A percentile compares a stretch with the other conserved stretches of the same genome.
Conservation (phyloP, 2,888 invertebrate species). For the Megaustenia siamemsis region DNA sequence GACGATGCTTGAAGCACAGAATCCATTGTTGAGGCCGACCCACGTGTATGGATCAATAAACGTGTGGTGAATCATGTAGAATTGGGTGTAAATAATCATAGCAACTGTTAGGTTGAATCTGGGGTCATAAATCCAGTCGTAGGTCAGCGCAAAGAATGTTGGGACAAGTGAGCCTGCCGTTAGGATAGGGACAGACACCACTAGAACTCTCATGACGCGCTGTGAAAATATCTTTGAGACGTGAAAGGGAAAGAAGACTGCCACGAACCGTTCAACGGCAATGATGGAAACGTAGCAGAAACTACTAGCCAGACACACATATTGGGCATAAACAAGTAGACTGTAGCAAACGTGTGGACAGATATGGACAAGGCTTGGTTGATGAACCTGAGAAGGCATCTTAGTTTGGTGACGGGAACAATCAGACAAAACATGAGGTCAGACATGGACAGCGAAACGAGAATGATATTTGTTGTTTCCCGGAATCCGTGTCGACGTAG, state of each 20-base stretch:
- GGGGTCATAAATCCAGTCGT: constrained; percentile 7
- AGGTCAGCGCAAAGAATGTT: constrained; percentile 29
- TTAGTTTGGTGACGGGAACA: constrained; percentile 3
- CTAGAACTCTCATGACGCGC: background rate
- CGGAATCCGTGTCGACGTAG: constrained; percentile 33
- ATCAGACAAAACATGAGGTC: constrained; percentile 21
- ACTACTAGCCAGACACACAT: constrained; percentile 26
- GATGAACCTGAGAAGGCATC: background rate
- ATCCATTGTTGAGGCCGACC: constrained; percentile 32
- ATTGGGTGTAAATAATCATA: constrained; percentile 13
- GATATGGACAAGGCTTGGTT: background rate
- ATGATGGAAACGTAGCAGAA: constrained; percentile 27
- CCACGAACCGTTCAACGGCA: constrained; percentile 30
- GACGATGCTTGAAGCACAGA: background rate
- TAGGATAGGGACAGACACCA: background rate
- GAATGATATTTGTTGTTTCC: constrained; percentile 36
- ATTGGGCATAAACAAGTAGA: constrained; percentile 34
- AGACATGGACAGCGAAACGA: constrained; percentile 27
- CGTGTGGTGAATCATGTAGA: background rate
- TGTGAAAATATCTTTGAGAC: constrained; percentile 22
- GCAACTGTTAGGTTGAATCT: constrained; percentile 19
- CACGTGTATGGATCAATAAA: constrained; percentile 24
- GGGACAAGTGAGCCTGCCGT: background rate
- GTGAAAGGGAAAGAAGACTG: constrained; percentile 34
- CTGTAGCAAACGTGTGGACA: constrained; percentile 27